Evolutionary conservation across 2,113 vertebrate species (phyloP).

Genomic region (Canis aureus): DNA sequence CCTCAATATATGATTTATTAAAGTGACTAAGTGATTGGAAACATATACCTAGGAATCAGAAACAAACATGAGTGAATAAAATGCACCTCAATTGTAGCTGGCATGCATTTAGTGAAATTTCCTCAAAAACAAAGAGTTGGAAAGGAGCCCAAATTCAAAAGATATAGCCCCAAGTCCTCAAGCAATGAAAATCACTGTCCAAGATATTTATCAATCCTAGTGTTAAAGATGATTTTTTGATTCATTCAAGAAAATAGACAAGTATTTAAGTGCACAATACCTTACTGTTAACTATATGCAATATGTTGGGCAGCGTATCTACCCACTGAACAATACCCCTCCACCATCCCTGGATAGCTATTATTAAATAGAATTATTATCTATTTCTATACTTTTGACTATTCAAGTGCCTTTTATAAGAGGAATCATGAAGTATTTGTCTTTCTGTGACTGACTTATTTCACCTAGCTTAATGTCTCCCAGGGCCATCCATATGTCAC

Average conservation of each 20-base stretch:
- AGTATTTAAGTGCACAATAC: not conserved
- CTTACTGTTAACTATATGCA: not conserved
- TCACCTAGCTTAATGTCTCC: not conserved
- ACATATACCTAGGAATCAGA: slow-evolving; percentile 39
- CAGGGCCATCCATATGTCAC: not conserved
- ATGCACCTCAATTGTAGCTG: not conserved
- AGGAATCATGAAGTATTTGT: not conserved
- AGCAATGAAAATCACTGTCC: not conserved
- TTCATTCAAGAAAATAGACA: not conserved
- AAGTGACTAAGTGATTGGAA: slow-evolving; percentile 50
- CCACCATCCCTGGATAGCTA: not conserved
- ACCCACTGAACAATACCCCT: not conserved
- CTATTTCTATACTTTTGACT: not conserved
- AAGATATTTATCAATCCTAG: not conserved
- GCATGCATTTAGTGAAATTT: slow-evolving; percentile 25
- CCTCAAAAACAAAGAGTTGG: slow-evolving; percentile 7
- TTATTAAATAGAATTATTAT: not conserved
- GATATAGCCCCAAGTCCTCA: not conserved
- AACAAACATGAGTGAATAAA: not conserved
- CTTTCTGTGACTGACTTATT: not conserved
- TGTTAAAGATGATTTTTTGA: not conserved
- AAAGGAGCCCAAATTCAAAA: not conserved
- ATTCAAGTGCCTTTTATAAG: not conserved
- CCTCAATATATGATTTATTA: slow-evolving; percentile 36
- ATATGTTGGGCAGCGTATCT: not conserved